Base-by-base conservation (phyloP, 2,797 vertebrate genomes). In the Sebastes kiyomatsui region DNA sequence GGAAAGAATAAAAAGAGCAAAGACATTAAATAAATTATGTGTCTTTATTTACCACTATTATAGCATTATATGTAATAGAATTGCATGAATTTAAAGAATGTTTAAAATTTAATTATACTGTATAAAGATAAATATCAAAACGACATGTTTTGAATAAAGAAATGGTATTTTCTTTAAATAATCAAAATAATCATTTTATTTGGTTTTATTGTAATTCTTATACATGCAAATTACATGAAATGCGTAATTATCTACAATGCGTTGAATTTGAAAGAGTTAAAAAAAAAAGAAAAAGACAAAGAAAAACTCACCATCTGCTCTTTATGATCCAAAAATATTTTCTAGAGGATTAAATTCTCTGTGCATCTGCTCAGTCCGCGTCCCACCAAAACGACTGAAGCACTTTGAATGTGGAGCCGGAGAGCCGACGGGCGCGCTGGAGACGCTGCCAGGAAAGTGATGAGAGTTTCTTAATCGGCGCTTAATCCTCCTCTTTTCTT, bases 391-490 rank as follows among this genome's bases (percentile, higher is more conserved):
- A 77, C 5, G 70, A 82, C 79, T 61, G 46, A 56, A 64, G 55
- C 81, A 87, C 81, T 89, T 88, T 54, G 65, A 73, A 85, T 54
- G 58, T 79, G 81, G 82, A 77, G 78, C 35, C 25, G 78, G 49
- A 33, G 72, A 90, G 74, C 71, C 82, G 87, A 67, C 61, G 81
- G 33, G 65, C 75, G 90, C 83, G 83, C 83, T 22, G 61, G 82
- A 86, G 77, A 54, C 69, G 87, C 79, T 72, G 87, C 79, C 87
- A 71, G 73, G 75, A 89, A 92, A 91, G 90, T 93, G 78, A 79
- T 23, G 60, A 72, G 86, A 90, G 79, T 91, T 92, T 87, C 79
- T 81, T 69, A 87, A 89, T 91, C 82, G 79, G 83, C 81, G 77
- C 73, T 35, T 86, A 87, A 91, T 90, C 80, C 85, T 20, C 35